Conservation (phyloP, 2,797 vertebrate species). For the Phoxinus dragarum region DNA sequence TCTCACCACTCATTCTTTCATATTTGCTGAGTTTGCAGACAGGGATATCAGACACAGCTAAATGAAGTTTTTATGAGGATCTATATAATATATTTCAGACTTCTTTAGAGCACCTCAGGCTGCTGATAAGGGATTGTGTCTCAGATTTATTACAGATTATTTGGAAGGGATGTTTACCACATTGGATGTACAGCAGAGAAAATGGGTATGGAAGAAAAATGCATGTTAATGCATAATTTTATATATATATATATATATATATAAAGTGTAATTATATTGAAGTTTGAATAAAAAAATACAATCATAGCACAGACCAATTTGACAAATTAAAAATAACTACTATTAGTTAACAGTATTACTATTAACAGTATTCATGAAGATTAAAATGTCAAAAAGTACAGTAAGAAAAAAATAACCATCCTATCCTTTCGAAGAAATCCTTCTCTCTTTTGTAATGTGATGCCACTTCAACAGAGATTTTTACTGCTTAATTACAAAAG, state of each 20-base stretch:
- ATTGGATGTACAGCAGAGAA: neutral
- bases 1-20: constrained; percentile 23
- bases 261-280: neutral
- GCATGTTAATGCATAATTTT: neutral
- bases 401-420: neutral
- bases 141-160: constrained; percentile 35
- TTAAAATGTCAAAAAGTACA: neutral
- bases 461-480: neutral
- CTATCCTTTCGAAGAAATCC: neutral
- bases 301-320: neutral
- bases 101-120: neutral
- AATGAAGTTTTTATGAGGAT: constrained; percentile 10
- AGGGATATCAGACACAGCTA: constrained; percentile 31
- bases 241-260: neutral
- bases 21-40: constrained; percentile 38
- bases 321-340: neutral
- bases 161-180: neutral
- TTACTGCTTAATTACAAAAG: neutral
- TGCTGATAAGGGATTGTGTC: neutral
- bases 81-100: constrained; percentile 8
- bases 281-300: neutral
- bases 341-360: neutral
- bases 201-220: neutral
- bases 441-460: neutral
- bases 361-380: neutral